Evolutionary conservation across 2,113 vertebrate species (phyloP).

Genomic region (Diphyllodes magnificus): DNA sequence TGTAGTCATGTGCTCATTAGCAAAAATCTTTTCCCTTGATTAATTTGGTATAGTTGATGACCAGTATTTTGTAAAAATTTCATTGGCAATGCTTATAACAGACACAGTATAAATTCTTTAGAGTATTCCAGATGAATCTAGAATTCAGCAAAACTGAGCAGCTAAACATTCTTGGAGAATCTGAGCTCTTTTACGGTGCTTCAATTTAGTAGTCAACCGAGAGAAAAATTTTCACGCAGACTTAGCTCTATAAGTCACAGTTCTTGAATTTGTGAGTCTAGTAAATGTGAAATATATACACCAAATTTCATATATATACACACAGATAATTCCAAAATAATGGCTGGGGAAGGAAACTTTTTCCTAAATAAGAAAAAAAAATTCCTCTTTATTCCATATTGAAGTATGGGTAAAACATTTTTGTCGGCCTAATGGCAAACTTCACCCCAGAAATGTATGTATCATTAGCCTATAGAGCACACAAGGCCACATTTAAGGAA

Average conservation of each 20-base stretch:
- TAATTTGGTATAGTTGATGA: neutral
- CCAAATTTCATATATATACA: neutral
- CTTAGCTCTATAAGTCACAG: neutral
- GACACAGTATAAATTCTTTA: neutral
- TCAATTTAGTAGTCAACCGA: neutral
- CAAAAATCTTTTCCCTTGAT: neutral
- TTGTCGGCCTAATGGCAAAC: neutral
- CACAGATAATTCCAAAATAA: neutral
- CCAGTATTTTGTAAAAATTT: neutral
- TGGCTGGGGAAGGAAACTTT: neutral
- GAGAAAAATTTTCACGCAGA: neutral
- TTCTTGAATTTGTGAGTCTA: neutral
- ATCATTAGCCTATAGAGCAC: neutral
- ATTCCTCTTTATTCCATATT: neutral
- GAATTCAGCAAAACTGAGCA: neutral
- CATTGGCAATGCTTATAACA: neutral
- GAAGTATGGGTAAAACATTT: neutral
- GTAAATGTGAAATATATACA: neutral
- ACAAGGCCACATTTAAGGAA: neutral
- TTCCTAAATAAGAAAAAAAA: neutral
- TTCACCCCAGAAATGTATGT: neutral
- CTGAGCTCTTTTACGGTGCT: neutral
- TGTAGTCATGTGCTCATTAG: neutral
- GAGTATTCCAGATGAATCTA: neutral
- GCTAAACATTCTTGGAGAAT: neutral